Evolutionary conservation across 2,888 invertebrate species (phyloP), one percentile per base, ranked within the genome.

Genomic region (Cephus spinipes): DNA sequence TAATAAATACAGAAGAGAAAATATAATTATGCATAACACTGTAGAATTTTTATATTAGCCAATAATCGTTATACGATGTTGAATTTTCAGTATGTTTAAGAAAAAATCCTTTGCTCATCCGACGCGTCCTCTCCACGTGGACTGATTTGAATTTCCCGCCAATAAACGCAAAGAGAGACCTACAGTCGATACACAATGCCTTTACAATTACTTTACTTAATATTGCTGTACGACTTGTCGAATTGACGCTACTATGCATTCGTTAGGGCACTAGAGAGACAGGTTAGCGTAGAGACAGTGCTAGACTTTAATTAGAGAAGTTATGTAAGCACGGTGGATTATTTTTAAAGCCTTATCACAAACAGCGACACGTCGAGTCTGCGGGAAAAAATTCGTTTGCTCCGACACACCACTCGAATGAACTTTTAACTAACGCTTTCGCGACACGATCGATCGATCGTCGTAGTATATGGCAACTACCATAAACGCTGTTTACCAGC

Each of bases 291-390:
- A 81, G 81, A 82, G 83, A 86, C 81, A 79, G 81, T 83, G 83
- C 84, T 84, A 80, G 80, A 81, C 79, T 83, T 82, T 78, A 81
- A 80, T 79, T 78, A 82, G 82, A 78, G 75, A 71, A 76, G 73
- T 68, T 78, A 80, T 80, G 80, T 85, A 87, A 88, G 87, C 87
- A 87, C 84, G 82, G 81, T 83, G 84, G 73, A 73, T 80, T 79
- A 77, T 76, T 77, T 77, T 77, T 79, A 77, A 81, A 83, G 82
- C 81, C 76, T 81, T 80, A 79, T 74, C 79, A 79, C 81, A 76
- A 76, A 79, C 76, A 76, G 79, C 73, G 79, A 76, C 79, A 79
- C 76, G 73, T 76, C 36, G 73, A 77, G 79, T 76, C 79, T 71
- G 79, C 76, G 55, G 68, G 35, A 68, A 75, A 35, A 30, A 76